Conservation (phyloP, 2,797 vertebrate genomes). For the Labeo calbasu region DNA sequence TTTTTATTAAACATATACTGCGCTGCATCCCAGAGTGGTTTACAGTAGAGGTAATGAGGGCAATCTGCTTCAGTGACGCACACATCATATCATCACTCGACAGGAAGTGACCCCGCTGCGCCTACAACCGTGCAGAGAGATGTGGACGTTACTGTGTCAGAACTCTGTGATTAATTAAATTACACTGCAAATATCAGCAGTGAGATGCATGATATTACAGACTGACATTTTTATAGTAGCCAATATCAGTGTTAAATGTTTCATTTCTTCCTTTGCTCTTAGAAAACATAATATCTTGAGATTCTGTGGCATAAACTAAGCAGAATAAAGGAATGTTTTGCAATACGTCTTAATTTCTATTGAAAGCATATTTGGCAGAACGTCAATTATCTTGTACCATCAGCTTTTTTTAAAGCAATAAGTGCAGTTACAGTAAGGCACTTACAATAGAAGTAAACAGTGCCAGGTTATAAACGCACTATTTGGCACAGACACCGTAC, state of each 20-base stretch:
- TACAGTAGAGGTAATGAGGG: constrained; percentile 43
- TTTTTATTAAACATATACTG: constrained; percentile 21
- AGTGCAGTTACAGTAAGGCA: background rate
- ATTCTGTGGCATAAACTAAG: background rate
- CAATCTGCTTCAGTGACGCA: constrained; percentile 27
- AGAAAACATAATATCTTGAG: background rate
- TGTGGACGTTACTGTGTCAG: background rate
- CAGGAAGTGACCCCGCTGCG: constrained; percentile 24
- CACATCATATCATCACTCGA: constrained; percentile 32
- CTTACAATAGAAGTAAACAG: background rate
- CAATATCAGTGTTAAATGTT: background rate
- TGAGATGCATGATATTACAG: background rate
- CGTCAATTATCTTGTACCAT: background rate
- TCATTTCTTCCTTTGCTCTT: background rate
- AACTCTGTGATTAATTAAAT: constrained; percentile 10
- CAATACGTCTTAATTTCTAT: background rate
- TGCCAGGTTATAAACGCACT: background rate
- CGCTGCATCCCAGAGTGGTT: background rate
- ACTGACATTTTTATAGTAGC: background rate
- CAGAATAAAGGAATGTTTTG: background rate
- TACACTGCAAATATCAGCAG: background rate
- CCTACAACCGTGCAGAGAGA: background rate
- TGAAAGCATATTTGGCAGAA: background rate
- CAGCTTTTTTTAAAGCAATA: background rate
- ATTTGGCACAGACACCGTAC: background rate